Percentiles rank a stretch among this genome's conserved stretches.
phyloP scores from a whole-genome alignment of 2,888 invertebrate species.

The Blastobasis lacticolella region DNA sequence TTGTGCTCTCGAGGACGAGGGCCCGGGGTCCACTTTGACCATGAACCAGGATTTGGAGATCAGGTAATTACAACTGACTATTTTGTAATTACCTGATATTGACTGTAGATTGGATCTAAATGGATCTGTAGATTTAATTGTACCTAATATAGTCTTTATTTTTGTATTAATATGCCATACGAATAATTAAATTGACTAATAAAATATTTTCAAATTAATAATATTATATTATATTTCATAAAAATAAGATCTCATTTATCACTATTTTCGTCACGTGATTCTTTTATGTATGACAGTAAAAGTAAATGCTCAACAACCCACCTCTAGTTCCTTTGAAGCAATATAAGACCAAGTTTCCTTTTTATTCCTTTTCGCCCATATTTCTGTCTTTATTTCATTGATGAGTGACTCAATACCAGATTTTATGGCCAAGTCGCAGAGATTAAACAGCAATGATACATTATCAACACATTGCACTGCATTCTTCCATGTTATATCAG shows the following conservation, averaged over 20 bases:
- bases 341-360: constrained; percentile 60
- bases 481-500: constrained; percentile 76
- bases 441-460: constrained; percentile 72
- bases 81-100: no score
- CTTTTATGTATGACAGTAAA: no score
- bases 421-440: constrained; percentile 73
- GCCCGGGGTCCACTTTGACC: no score
- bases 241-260: not conserved
- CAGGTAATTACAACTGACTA: no score
- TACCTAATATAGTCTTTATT: no score
- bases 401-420: constrained; percentile 73
- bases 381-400: constrained; percentile 43
- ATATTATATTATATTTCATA: not conserved
- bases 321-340: constrained; percentile 56
- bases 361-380: constrained; percentile 45
- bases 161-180: no score
- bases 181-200: no score
- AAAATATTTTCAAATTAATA: not conserved
- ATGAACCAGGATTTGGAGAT: no score
- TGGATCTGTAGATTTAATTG: no score
- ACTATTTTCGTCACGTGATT: no score
- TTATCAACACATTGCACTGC: constrained; percentile 72
- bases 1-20: no score
- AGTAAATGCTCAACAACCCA: constrained; percentile 19
- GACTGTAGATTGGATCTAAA: no score